Percentiles rank a stretch among this genome's conserved stretches.
Conservation (phyloP, 2,888 invertebrate species). For the Phaonia tiefii region DNA sequence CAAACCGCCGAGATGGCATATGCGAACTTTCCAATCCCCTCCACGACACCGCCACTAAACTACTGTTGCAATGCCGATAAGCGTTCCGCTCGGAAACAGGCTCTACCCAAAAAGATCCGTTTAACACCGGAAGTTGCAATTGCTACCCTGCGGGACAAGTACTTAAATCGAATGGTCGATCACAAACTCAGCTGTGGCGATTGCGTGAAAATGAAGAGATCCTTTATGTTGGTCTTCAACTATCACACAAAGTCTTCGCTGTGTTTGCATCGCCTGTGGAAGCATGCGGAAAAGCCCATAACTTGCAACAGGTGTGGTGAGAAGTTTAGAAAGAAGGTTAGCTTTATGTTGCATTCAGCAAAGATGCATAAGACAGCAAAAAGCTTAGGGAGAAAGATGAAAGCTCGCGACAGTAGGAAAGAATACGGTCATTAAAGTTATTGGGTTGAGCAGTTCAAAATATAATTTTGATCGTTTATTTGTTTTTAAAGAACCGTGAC, state of each 20-base stretch:
- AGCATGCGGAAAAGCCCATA: constrained; percentile 76
- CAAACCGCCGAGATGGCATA: constrained; percentile 48
- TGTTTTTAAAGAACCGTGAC: not conserved
- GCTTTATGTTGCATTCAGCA: constrained; percentile 76
- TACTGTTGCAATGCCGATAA: constrained; percentile 68
- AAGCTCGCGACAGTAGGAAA: not conserved
- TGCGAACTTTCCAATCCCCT: constrained; percentile 23
- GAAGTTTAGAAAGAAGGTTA: constrained; percentile 75
- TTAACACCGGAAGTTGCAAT: constrained; percentile 76
- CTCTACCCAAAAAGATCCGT: constrained; percentile 81
- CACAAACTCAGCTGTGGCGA: constrained; percentile 77
- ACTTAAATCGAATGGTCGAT: constrained; percentile 79
- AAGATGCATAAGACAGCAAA: constrained; percentile 70
- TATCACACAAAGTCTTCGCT: constrained; percentile 81
- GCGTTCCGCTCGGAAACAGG: constrained; percentile 82
- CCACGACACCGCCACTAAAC: not conserved
- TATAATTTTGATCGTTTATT: no score
- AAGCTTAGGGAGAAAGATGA: constrained; percentile 26
- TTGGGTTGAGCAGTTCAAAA: not conserved
- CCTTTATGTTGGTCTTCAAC: constrained; percentile 77
- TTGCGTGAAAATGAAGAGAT: constrained; percentile 72
- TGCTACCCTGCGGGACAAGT: constrained; percentile 79
- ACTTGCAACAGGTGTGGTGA: constrained; percentile 74
- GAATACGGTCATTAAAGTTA: constrained; percentile 16
- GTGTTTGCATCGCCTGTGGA: constrained; percentile 82